A percentile compares a stretch with the other conserved stretches of the same genome.
phyloP scores from a whole-genome alignment of 2,888 invertebrate species.

The Ichneumon xanthorius region DNA sequence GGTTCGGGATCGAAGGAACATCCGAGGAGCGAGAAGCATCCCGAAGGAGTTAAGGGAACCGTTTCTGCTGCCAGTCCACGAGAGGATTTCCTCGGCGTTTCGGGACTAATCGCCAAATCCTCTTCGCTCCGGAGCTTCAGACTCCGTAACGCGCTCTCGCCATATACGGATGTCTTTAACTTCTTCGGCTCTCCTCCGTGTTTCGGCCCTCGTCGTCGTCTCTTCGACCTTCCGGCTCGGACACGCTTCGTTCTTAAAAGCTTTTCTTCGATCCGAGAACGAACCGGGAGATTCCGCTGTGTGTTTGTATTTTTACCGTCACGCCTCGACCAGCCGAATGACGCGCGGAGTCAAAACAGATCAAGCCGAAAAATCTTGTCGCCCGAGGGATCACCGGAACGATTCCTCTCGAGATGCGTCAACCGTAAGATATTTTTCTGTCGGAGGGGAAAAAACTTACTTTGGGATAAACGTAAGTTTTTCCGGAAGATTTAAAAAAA shows the following conservation, averaged over 20 bases:
- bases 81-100: constrained; percentile 43
- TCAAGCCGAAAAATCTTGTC: constrained; percentile 22
- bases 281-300: constrained; percentile 24
- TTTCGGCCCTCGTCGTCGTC: constrained; percentile 28
- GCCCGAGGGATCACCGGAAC: too few relatives aligned
- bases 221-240: constrained; percentile 39
- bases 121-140: constrained; percentile 71
- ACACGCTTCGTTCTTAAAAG: constrained; percentile 49
- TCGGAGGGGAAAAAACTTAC: too few relatives aligned
- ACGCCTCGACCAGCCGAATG: constrained; percentile 70
- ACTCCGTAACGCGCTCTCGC: constrained; percentile 65
- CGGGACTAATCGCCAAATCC: constrained; percentile 78
- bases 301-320: constrained; percentile 68
- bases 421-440: too few relatives aligned
- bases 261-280: constrained; percentile 38
- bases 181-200: constrained; percentile 63
- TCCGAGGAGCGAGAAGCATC: constrained; percentile 28
- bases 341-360: constrained; percentile 75
- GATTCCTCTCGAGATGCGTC: too few relatives aligned
- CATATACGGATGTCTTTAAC: constrained; percentile 52
- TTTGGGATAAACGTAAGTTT: too few relatives aligned
- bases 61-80: neutral
- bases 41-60: constrained; percentile 46
- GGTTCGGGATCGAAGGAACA: constrained; percentile 25
- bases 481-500: too few relatives aligned